Base-by-base conservation (phyloP, 2,888 invertebrate species). In the Drosophila subsilvestris region DNA sequence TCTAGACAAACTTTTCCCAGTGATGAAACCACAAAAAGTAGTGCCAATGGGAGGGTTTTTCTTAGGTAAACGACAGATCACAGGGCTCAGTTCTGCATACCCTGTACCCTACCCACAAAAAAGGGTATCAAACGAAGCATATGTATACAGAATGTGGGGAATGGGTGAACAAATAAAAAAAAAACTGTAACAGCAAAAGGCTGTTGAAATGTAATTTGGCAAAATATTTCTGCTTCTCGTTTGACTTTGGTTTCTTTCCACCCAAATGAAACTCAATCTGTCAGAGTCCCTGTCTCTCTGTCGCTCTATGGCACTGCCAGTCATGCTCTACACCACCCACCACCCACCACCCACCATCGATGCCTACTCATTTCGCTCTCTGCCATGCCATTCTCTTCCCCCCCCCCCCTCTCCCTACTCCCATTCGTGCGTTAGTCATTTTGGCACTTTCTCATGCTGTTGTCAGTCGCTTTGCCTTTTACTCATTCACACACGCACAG, bases 161-260 rank as follows among this genome's bases (percentile, higher is more conserved):
- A 47, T 47, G 27, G 22, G 68, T 5, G 45, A 32, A 32, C 0
- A 6, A 6, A 25, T 6, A 25, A 51, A 25, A 37, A 17, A 49
- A 45, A 32, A 72, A 45, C 69, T 61, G 68, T 70, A 66, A 66
- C 73, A 58, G 70, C 76, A 76, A 85, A 74, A 75, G 88, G 78
- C 88, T 85, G 89, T 78, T 83, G 83, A 86, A 86, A 89, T 86
- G 89, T 89, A 86, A 86, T 86, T 86, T 86, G 85, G 80, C 74
- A 82, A 78, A 87, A 84, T 82, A 80, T 81, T 85, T 78, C 75
- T 70, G 72, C 78, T 72, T 66, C 75, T 69, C 75, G 78, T 67
- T 80, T 85, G 83, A 67, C 69, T 60, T 70, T 65, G 65, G 61
- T 53, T 61, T 51, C 68, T 53, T 68, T 67, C 53, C 79, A 81